phyloP scores from a whole-genome alignment of 2,113 vertebrate species.

The Pachypanchax playfairii region DNA sequence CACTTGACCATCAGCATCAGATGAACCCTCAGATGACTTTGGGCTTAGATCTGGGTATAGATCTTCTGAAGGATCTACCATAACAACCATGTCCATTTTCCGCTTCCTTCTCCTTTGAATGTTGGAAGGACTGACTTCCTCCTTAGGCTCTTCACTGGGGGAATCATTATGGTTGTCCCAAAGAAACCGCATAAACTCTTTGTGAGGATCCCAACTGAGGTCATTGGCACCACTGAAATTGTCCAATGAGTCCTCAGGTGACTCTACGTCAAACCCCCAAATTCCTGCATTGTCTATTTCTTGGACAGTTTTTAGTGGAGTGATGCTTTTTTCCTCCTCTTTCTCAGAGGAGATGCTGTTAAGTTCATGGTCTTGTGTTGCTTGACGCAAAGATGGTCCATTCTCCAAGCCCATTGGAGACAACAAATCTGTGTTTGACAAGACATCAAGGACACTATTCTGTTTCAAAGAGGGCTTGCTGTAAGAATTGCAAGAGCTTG shows the following conservation, averaged over 20 bases:
- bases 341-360: conserved; percentile 82
- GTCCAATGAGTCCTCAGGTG: conserved; percentile 88
- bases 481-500: conserved; percentile 64
- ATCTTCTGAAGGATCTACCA: conserved; percentile 91
- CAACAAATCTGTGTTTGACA: conserved; percentile 84
- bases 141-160: conserved; percentile 82
- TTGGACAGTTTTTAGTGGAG: conserved; percentile 86
- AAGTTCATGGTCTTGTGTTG: conserved; percentile 83
- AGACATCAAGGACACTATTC: conserved; percentile 85
- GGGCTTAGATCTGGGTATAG: conserved; percentile 83
- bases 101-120: conserved; percentile 89
- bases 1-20: conserved; percentile 78
- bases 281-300: conserved; percentile 83
- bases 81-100: conserved; percentile 95
- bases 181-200: conserved; percentile 93
- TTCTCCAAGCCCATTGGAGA: conserved; percentile 88
- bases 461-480: conserved; percentile 58
- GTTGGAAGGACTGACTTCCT: conserved; percentile 58
- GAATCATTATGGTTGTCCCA: conserved; percentile 87
- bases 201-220: conserved; percentile 88
- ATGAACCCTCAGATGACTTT: conserved; percentile 82
- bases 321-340: conserved; percentile 90
- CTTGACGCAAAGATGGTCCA: conserved; percentile 89
- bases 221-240: conserved; percentile 83
- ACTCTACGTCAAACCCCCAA: conserved; percentile 83